A percentile compares a stretch with the other conserved stretches of the same genome.
Conservation (phyloP, 2,888 invertebrate genomes). For the Macaria liturata region DNA sequence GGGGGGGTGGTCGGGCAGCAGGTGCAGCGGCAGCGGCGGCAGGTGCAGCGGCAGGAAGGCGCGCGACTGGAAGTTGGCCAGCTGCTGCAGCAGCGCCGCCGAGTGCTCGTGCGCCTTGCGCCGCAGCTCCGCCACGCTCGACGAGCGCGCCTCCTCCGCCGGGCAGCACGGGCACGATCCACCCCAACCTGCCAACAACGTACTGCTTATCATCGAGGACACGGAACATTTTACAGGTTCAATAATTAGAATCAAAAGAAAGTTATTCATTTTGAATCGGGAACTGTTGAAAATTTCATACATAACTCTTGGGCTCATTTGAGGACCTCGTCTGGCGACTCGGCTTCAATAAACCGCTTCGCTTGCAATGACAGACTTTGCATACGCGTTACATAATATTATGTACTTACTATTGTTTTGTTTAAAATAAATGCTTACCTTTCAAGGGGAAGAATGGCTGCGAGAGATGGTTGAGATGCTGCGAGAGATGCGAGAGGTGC, state of each 20-base stretch:
- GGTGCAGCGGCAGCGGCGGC: slow-evolving; percentile 63
- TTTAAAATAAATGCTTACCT: slow-evolving; percentile 77
- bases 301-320: too few relatives aligned
- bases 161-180: slow-evolving; percentile 92
- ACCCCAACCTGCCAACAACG: slow-evolving; percentile 84
- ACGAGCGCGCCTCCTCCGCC: slow-evolving; percentile 88
- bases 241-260: too few relatives aligned
- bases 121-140: slow-evolving; percentile 95
- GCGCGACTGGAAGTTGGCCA: slow-evolving; percentile 86
- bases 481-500: slow-evolving; percentile 87
- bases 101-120: slow-evolving; percentile 98
- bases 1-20: slow-evolving; percentile 54
- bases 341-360: too few relatives aligned
- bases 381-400: too few relatives aligned
- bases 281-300: too few relatives aligned
- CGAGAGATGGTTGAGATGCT: slow-evolving; percentile 86
- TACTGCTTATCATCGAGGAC: too few relatives aligned
- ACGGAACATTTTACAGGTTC: too few relatives aligned
- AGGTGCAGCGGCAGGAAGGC: slow-evolving; percentile 75
- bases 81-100: slow-evolving; percentile 91
- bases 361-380: too few relatives aligned
- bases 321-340: too few relatives aligned
- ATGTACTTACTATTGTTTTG: too few relatives aligned
- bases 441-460: slow-evolving; percentile 93
- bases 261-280: too few relatives aligned